A percentile compares a stretch with the other conserved stretches of the same genome.
Evolutionary conservation across 1,140 invertebrate genomes (phyloP).

Genomic region (Pseudoatta argentina): DNA sequence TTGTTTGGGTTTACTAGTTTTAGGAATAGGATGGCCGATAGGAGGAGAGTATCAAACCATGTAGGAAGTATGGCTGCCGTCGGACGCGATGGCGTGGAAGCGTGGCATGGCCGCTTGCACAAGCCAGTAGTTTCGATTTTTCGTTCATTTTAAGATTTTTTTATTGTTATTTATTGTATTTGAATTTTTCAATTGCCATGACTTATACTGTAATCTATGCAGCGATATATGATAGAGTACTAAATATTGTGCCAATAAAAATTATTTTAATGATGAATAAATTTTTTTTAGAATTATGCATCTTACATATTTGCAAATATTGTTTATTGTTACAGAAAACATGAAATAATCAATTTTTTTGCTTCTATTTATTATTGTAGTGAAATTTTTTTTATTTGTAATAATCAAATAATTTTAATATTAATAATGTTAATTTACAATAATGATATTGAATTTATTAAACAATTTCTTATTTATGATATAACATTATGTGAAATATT

Average conservation of each 20-base stretch:
- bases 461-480: background rate
- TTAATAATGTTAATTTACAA: background rate
- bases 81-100: conserved; percentile 74
- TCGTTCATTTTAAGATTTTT: conserved; percentile 38
- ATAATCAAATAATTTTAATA: background rate
- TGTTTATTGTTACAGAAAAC: background rate
- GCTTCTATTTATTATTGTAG: background rate
- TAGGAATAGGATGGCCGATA: conserved; percentile 20
- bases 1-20: background rate
- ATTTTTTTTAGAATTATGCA: background rate
- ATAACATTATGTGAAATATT: background rate
- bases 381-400: background rate
- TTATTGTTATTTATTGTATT: conserved; percentile 48
- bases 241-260: background rate
- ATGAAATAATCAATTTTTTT: background rate
- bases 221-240: background rate
- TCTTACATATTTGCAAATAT: background rate
- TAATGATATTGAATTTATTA: background rate
- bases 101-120: conserved; percentile 57
- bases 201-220: background rate
- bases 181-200: conserved; percentile 20
- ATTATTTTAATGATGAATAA: background rate
- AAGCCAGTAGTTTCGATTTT: conserved; percentile 38
- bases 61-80: conserved; percentile 76
- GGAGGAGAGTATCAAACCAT: conserved; percentile 32